Evolutionary conservation across 2,797 vertebrate species (phyloP).

Genomic region (Cossypha caffra): DNA sequence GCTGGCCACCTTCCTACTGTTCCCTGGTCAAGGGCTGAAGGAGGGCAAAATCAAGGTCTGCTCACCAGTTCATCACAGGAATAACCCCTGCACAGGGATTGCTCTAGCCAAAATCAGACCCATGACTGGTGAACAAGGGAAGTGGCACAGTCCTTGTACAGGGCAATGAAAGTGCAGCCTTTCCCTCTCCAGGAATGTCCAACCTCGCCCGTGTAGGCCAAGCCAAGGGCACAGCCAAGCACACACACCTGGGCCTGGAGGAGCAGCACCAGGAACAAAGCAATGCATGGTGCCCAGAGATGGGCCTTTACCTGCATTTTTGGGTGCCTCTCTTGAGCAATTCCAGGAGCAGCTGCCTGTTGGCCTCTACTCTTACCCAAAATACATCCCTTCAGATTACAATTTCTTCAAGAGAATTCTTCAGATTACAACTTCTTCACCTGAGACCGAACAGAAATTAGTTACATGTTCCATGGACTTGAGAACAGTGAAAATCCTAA

Average conservation of each 20-base stretch:
- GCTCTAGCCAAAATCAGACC: not conserved
- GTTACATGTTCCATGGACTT: not conserved
- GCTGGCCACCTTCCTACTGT: not conserved
- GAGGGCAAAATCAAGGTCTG: not conserved
- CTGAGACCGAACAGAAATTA: not conserved
- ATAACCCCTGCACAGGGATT: not conserved
- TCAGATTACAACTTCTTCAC: not conserved
- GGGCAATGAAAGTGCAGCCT: not conserved
- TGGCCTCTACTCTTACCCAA: not conserved
- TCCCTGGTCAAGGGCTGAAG: not conserved
- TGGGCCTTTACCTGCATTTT: too few species aligned
- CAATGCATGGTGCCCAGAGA: not conserved
- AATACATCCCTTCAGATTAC: not conserved
- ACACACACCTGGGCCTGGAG: not conserved
- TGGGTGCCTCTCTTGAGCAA: not conserved
- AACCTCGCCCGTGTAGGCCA: fast-evolving
- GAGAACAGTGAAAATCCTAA: not conserved
- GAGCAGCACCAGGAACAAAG: not conserved
- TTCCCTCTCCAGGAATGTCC: not conserved
- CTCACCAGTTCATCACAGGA: not conserved
- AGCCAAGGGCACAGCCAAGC: not conserved
- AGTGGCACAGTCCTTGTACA: not conserved
- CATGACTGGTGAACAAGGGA: not conserved
- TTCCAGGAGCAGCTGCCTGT: not conserved
- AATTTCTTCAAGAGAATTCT: not conserved